Percentiles rank a stretch among this genome's conserved stretches.
These are phyloP conservation scores for Chondrosia reniformis DNA, from an alignment of 37 sponge, comb jelly and placozoan species.

Conservation along the genomic window DNA sequence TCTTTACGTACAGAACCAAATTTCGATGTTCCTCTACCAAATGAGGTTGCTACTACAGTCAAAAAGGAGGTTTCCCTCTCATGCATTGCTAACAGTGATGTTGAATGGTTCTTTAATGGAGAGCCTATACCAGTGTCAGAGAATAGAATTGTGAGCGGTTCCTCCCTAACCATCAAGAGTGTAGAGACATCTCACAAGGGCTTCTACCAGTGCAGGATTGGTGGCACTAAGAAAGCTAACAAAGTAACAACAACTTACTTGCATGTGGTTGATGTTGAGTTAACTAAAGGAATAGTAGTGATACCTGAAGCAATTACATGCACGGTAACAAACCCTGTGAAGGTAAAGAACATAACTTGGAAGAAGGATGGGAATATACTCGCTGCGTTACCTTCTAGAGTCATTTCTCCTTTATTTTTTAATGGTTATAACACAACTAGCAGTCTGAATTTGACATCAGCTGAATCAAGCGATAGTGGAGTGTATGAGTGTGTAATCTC, in stretches of 20 bases:
- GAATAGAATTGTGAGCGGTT: neutral
- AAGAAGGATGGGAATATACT: neutral
- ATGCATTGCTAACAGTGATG: neutral
- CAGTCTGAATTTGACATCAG: neutral
- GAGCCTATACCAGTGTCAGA: too few relatives aligned
- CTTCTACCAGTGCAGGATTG: conserved; percentile 5
- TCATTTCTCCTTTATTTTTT: too few relatives aligned
- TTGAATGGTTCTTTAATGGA: conserved; percentile 5
- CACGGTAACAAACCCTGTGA: neutral
- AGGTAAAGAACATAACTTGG: neutral
- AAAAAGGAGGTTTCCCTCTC: neutral
- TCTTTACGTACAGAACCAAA: neutral
- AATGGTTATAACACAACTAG: too few relatives aligned
- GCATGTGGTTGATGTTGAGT: neutral
- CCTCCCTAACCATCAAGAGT: neutral
- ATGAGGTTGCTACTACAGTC: neutral
- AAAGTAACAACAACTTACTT: neutral
- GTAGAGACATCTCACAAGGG: neutral
- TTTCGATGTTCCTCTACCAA: neutral
- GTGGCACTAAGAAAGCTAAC: neutral
- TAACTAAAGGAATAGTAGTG: neutral
- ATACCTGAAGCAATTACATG: neutral
- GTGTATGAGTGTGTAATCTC: neutral
- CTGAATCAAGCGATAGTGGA: neutral
- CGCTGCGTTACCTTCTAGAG: too few relatives aligned